Base-by-base conservation (phyloP, 2,113 vertebrate species). In the Chitala chitala region DNA sequence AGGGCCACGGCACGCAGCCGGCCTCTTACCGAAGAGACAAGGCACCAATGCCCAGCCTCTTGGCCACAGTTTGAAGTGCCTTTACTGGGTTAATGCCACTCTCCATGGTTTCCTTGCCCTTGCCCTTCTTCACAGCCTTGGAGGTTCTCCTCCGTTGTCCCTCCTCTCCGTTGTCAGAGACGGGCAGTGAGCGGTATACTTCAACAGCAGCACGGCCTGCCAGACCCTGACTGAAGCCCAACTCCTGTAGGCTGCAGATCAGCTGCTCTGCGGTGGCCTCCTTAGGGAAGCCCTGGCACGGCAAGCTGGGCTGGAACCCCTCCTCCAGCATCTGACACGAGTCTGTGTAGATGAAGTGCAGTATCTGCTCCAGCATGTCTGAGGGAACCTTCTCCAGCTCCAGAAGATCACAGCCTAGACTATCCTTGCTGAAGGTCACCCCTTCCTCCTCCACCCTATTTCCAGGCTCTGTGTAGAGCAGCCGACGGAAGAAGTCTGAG, bases 311-410 rank as follows among this genome's bases (percentile, higher is more conserved):
- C 79, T 83, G 90, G 69, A 87, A 88, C 5, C 94, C 95, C 0
- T 93, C 90, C 64, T 92, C 91, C 80, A 99, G 83, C 83, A 99
- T 89, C 80, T 98, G 92, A 76, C 96, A 98, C 7, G 91, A 94
- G 81, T 98, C 95, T 0, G 94, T 95, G 81, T 99, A 99, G 76
- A 98, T 91, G 87, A 95, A 99, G 75, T 93, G 90, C 71, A 99
- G 87, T 54, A 91, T 85, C 26, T 95, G 91, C 4, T 92, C 91
- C 80, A 99, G 91, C 79, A 95, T 86, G 55, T 96, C 95, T 7
- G 93, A 85, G 38, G 93, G 88, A 75, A 98, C 82, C 71, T 94
- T 98, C 73, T 99, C 96, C 77, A 98, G 80, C 22, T 93, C 84
- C 59, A 94, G 90, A 9, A 98, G 87, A 80, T 94, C 94, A 69